Evolutionary conservation across 2,888 invertebrate genomes (phyloP).

Genomic region (Copidosoma aretas): DNA sequence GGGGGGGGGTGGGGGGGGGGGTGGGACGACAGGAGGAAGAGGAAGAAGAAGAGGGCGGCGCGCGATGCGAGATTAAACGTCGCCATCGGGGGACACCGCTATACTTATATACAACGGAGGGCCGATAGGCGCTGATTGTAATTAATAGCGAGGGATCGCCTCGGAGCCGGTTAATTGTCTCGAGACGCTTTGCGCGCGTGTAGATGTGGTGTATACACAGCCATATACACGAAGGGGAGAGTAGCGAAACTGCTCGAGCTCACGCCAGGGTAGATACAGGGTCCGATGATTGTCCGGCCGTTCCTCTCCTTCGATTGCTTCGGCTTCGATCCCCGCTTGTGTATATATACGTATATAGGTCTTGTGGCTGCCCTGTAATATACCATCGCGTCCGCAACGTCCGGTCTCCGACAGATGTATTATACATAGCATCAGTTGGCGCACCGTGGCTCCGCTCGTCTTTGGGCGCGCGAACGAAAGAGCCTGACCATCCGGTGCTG

Average conservation of each 20-base stretch:
- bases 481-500: too few relatives aligned
- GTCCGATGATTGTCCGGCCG: not conserved
- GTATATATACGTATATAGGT: too few relatives aligned
- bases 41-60: not conserved
- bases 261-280: slow-evolving; percentile 15
- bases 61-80: slow-evolving; percentile 49
- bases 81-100: slow-evolving; percentile 33
- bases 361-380: too few relatives aligned
- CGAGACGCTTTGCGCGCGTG: not conserved
- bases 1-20: not conserved
- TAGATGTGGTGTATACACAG: too few relatives aligned
- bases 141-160: slow-evolving; percentile 59
- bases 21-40: too few relatives aligned
- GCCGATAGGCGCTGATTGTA: slow-evolving; percentile 60
- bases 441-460: too few relatives aligned
- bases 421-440: too few relatives aligned
- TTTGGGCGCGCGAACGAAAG: too few relatives aligned
- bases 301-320: not conserved
- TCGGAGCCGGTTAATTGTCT: slow-evolving; percentile 55
- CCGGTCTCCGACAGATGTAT: too few relatives aligned
- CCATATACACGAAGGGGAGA: not conserved
- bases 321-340: not conserved
- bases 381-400: too few relatives aligned
- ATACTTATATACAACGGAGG: too few relatives aligned
- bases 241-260: slow-evolving; percentile 24